Conservation (phyloP, 2,888 invertebrate species). For the Netelia melanura region DNA sequence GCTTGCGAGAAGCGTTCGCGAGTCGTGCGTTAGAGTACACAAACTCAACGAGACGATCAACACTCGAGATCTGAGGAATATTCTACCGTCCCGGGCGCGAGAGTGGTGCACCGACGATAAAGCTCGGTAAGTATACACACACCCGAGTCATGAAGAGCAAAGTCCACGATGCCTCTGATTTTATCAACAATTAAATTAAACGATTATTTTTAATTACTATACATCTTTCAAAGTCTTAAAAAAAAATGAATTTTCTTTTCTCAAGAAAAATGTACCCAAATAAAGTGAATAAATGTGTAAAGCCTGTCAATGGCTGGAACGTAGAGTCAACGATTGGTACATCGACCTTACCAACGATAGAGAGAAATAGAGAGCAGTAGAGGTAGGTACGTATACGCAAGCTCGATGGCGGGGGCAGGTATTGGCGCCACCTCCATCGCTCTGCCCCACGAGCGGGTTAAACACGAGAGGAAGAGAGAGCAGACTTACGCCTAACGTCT, state of each 20-base stretch:
- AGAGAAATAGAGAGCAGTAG: slow-evolving; percentile 41
- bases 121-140: slow-evolving; percentile 13
- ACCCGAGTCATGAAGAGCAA: slow-evolving; percentile 3
- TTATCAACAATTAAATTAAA: neutral
- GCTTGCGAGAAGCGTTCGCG: slow-evolving; percentile 61
- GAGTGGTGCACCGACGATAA: slow-evolving; percentile 13
- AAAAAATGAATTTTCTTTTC: no score
- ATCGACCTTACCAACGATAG: slow-evolving; percentile 37
- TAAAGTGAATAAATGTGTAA: neutral
- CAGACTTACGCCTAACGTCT: slow-evolving; percentile 85
- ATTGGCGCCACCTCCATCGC: slow-evolving; percentile 87
- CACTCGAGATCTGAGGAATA: slow-evolving; percentile 68
- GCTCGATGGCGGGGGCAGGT: slow-evolving; percentile 81
- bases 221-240: no score
- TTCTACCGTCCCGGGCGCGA: slow-evolving; percentile 15
- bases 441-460: slow-evolving; percentile 57
- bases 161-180: slow-evolving; percentile 4
- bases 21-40: slow-evolving; percentile 71
- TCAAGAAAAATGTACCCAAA: slow-evolving; percentile 1
- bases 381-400: slow-evolving; percentile 78
- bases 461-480: slow-evolving; percentile 1
- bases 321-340: slow-evolving; percentile 46
- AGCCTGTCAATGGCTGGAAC: slow-evolving; percentile 27
- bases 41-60: slow-evolving; percentile 77
- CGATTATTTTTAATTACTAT: no score